Percentiles rank a stretch among this genome's conserved stretches.
Evolutionary conservation across 2,113 vertebrate species (phyloP).

Genomic region (Forbesichthys papilliferus): DNA sequence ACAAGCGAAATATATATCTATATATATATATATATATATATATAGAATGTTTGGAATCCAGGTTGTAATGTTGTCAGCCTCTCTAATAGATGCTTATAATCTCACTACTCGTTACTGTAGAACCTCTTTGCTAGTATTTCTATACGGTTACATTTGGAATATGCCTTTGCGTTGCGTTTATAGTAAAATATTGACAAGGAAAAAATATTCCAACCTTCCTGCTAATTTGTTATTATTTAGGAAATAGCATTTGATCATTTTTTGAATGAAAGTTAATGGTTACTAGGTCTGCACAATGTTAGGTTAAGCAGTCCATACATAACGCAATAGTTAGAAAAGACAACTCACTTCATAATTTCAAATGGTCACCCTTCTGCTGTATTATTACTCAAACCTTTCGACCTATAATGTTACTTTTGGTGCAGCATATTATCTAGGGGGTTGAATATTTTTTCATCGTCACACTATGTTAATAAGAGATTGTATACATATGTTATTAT

Average conservation of each 20-base stretch:
- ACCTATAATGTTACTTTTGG: slow-evolving; percentile 4
- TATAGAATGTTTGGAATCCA: slow-evolving; percentile 50
- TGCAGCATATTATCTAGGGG: slow-evolving; percentile 36
- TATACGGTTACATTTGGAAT: slow-evolving; percentile 77
- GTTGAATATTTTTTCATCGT: slow-evolving; percentile 24
- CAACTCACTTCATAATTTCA: neutral
- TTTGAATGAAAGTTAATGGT: neutral
- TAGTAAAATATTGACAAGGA: slow-evolving; percentile 45
- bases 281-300: neutral
- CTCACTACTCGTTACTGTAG: slow-evolving; percentile 63
- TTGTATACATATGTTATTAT: slow-evolving; percentile 54
- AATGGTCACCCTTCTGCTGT: neutral
- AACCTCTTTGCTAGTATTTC: slow-evolving; percentile 71
- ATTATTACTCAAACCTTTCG: neutral
- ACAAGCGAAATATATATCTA: too few species aligned
- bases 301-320: too few species aligned
- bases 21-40: slow-evolving; percentile 6
- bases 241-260: neutral
- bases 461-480: slow-evolving; percentile 51
- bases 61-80: slow-evolving; percentile 61
- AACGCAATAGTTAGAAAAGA: too few species aligned
- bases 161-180: slow-evolving; percentile 71
- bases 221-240: slow-evolving; percentile 5
- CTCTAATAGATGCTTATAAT: slow-evolving; percentile 52
- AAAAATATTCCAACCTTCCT: slow-evolving; percentile 33